These are phyloP conservation scores for Eupithecia abbreviata DNA, from an alignment of 2,888 invertebrate species.

Conservation along the genomic window DNA sequence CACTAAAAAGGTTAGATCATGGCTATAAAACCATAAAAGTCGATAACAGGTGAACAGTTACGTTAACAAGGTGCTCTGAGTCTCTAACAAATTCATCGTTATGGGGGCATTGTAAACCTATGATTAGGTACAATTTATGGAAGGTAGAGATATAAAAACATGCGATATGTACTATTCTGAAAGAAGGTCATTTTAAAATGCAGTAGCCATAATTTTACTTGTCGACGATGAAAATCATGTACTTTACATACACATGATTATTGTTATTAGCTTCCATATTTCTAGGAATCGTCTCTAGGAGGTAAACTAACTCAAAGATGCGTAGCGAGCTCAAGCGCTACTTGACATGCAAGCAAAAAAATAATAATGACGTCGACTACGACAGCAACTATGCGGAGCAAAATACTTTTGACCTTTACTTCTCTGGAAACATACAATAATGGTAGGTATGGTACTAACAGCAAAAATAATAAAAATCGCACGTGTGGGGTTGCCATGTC, in stretches of 20 bases:
- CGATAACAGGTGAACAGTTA: constrained; percentile 38
- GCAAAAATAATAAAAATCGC: constrained; percentile 11
- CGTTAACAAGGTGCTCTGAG: constrained; percentile 39
- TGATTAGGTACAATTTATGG: constrained; percentile 1
- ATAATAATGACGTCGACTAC: constrained; percentile 55
- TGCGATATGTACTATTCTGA: not conserved
- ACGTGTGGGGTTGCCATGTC: constrained; percentile 14
- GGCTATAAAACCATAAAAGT: constrained; percentile 40
- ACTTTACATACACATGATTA: constrained; percentile 37
- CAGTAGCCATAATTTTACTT: constrained; percentile 16
- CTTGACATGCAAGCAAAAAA: constrained; percentile 53
- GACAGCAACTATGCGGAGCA: constrained; percentile 17
- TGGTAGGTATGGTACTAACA: not conserved
- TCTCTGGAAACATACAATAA: constrained; percentile 10
- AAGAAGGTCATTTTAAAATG: constrained; percentile 16
- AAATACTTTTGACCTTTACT: constrained; percentile 24
- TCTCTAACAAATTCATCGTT: constrained; percentile 16
- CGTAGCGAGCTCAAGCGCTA: constrained; percentile 48
- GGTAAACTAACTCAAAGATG: constrained; percentile 58
- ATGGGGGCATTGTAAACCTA: constrained; percentile 7
- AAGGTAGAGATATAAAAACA: not conserved
- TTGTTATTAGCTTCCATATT: constrained; percentile 52
- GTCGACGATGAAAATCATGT: constrained; percentile 22
- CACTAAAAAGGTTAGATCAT: constrained; percentile 37
- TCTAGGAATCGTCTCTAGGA: constrained; percentile 65